Evolutionary conservation across 2,888 invertebrate genomes (phyloP).

Genomic region (Arrhopalites spinosus): DNA sequence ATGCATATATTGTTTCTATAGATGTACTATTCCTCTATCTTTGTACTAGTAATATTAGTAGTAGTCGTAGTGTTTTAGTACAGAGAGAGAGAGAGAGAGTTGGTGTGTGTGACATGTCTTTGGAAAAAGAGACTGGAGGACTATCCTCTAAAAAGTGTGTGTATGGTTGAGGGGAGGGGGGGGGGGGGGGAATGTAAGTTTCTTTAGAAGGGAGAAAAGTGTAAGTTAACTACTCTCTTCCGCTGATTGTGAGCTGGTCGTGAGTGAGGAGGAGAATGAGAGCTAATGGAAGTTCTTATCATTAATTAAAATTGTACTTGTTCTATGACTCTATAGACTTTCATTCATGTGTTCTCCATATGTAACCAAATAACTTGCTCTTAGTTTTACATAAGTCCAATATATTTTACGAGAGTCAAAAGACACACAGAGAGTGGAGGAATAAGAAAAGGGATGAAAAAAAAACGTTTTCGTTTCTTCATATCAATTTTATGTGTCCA

Average conservation of each 20-base stretch:
- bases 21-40: background rate
- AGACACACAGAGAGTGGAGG: background rate
- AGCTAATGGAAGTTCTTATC: conserved; percentile 38
- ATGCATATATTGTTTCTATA: conserved; percentile 18
- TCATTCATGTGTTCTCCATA: conserved; percentile 19
- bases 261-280: conserved; percentile 11
- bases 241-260: conserved; percentile 15
- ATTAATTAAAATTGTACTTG: conserved; percentile 37
- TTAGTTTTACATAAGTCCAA: background rate
- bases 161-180: background rate
- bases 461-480: background rate
- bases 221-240: conserved; percentile 30
- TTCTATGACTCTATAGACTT: conserved; percentile 13
- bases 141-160: background rate
- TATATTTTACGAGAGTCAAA: background rate
- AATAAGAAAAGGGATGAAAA: background rate
- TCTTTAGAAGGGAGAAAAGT: background rate
- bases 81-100: background rate
- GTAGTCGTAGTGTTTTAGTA: background rate
- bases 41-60: background rate
- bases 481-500: too few relatives aligned
- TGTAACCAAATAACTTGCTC: conserved; percentile 1
- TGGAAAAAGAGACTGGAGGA: background rate
- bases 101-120: background rate
- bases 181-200: background rate